Conservation (phyloP, 1,140 invertebrate genomes). For the Chrysopa pallens region DNA sequence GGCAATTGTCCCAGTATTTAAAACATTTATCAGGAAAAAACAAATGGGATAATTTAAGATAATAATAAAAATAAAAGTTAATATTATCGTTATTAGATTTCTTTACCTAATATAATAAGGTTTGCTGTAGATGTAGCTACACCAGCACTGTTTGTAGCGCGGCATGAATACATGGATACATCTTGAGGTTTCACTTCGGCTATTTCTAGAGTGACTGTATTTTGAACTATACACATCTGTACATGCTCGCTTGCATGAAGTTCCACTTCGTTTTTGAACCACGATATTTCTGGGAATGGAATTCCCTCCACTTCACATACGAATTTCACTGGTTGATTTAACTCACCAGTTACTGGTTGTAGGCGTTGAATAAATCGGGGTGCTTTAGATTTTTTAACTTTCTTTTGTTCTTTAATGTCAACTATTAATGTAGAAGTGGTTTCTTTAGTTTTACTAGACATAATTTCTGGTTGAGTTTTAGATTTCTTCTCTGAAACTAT, state of each 20-base stretch:
- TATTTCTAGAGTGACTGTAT: conserved; percentile 47
- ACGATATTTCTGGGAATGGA: conserved; percentile 50
- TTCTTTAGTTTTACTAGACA: conserved; percentile 14
- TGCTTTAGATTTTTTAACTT: conserved; percentile 29
- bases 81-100: background rate
- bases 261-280: conserved; percentile 58
- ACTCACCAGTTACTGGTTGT: conserved; percentile 41
- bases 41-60: background rate
- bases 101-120: conserved; percentile 45
- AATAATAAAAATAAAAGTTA: background rate
- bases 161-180: conserved; percentile 61
- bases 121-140: conserved; percentile 61
- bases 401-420: conserved; percentile 30
- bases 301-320: conserved; percentile 46
- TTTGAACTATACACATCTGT: conserved; percentile 34
- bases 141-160: conserved; percentile 56
- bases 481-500: conserved; percentile 26
- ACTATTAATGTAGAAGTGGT: background rate
- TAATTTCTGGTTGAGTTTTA: conserved; percentile 5
- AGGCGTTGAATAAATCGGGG: conserved; percentile 52
- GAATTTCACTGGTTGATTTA: conserved; percentile 38
- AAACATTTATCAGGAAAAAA: conserved; percentile 1
- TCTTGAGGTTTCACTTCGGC: conserved; percentile 42
- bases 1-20: background rate
- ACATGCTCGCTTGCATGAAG: conserved; percentile 42